phyloP scores from a whole-genome alignment of 2,113 vertebrate genomes.

The Trinectes maculatus region DNA sequence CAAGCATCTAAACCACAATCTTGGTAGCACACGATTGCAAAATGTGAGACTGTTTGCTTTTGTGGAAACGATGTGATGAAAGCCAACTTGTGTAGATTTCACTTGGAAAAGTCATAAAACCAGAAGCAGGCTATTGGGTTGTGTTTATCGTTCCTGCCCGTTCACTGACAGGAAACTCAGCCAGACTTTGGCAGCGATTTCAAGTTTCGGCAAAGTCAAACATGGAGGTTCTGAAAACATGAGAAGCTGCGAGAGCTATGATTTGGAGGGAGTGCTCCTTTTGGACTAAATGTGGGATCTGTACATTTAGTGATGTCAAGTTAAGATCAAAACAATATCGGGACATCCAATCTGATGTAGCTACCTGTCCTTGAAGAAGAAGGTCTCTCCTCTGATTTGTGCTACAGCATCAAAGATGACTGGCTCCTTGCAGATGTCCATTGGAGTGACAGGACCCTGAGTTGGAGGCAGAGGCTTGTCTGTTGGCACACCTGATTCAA shows the following conservation, averaged over 20 bases:
- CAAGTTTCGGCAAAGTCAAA: constrained; percentile 5
- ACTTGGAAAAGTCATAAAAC: constrained; percentile 11
- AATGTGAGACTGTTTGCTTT: constrained; percentile 17
- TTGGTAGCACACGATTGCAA: constrained; percentile 16
- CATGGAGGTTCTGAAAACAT: constrained; percentile 7
- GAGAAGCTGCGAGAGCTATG: not conserved
- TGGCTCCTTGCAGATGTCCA: constrained; percentile 90
- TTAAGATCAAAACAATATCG: not conserved
- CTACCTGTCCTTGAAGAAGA: constrained; percentile 99
- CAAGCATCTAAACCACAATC: constrained; percentile 12
- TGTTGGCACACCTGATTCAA: constrained; percentile 80
- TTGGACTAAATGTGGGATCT: not conserved
- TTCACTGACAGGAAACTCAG: constrained; percentile 28
- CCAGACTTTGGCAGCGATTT: constrained; percentile 5
- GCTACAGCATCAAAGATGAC: constrained; percentile 91
- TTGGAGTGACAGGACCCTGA: constrained; percentile 91
- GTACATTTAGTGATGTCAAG: not conserved
- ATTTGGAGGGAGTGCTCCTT: not conserved
- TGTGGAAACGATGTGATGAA: constrained; percentile 22
- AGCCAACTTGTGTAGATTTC: constrained; percentile 14
- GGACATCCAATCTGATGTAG: not conserved
- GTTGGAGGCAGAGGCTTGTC: constrained; percentile 89
- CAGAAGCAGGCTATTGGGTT: constrained; percentile 4
- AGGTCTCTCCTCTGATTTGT: constrained; percentile 94
- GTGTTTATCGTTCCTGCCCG: constrained; percentile 7